These are phyloP conservation scores for Tetramorium bicarinatum DNA, from an alignment of 2,888 invertebrate genomes.

Conservation along the genomic window DNA sequence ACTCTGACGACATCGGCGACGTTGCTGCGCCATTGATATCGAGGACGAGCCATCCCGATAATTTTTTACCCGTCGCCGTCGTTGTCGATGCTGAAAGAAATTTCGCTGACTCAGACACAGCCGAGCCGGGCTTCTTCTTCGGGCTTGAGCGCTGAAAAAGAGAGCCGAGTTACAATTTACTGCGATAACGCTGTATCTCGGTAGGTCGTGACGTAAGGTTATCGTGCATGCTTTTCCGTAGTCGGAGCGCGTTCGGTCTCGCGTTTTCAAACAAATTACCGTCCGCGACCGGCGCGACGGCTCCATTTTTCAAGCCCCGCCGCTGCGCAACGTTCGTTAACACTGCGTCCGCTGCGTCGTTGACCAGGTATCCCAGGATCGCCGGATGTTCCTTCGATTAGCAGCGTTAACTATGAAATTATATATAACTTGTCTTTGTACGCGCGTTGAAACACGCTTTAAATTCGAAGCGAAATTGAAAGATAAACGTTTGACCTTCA, in stretches of 20 bases:
- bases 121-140: constrained; percentile 43
- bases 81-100: constrained; percentile 53
- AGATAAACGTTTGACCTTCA: background rate
- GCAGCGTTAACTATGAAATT: background rate
- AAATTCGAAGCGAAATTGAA: constrained; percentile 11
- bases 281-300: constrained; percentile 16
- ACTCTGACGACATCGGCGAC: background rate
- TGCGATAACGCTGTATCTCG: constrained; percentile 64
- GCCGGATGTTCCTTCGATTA: background rate
- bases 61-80: constrained; percentile 45
- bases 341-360: background rate
- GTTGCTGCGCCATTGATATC: constrained; percentile 37
- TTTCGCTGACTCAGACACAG: constrained; percentile 40
- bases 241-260: constrained; percentile 46
- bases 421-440: constrained; percentile 44
- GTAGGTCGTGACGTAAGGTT: constrained; percentile 69
- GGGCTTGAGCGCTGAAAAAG: constrained; percentile 30
- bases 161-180: constrained; percentile 59
- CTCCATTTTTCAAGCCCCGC: constrained; percentile 34
- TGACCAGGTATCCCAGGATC: background rate
- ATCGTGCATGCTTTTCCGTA: constrained; percentile 64
- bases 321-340: constrained; percentile 24
- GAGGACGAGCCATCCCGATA: constrained; percentile 52
- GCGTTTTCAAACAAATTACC: constrained; percentile 52
- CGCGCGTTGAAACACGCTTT: background rate